These are phyloP conservation scores for Drosophila helvetica DNA, from an alignment of 2,888 invertebrate species.

Conservation along the genomic window DNA sequence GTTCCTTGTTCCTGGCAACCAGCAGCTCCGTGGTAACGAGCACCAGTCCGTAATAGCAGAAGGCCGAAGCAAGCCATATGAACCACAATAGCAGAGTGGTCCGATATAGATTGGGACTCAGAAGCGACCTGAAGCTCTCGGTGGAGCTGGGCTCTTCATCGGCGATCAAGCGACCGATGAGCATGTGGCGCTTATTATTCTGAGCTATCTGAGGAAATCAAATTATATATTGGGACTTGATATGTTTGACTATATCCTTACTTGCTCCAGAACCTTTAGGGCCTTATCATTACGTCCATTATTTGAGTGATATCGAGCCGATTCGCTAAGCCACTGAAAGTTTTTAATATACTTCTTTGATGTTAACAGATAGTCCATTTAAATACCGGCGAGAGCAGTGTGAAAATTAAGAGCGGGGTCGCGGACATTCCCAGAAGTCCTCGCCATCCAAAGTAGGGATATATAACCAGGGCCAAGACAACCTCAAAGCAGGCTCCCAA, in stretches of 20 bases:
- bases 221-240: too few relatives aligned
- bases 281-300: constrained; percentile 95
- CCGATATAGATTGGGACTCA: constrained; percentile 92
- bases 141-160: constrained; percentile 87
- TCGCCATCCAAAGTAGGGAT: constrained; percentile 95
- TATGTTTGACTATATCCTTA: too few relatives aligned
- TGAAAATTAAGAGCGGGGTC: constrained; percentile 43
- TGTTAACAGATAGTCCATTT: too few relatives aligned
- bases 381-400: constrained; percentile 40
- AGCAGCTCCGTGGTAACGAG: constrained; percentile 97
- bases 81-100: constrained; percentile 96
- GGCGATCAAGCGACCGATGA: constrained; percentile 93
- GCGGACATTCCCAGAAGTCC: constrained; percentile 94
- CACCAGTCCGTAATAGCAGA: constrained; percentile 97
- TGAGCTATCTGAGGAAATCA: constrained; percentile 62
- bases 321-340: constrained; percentile 94
- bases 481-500: constrained; percentile 97
- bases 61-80: constrained; percentile 97
- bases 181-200: constrained; percentile 95
- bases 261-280: constrained; percentile 91
- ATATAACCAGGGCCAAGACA: constrained; percentile 93
- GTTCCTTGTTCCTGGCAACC: constrained; percentile 81
- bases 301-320: constrained; percentile 94
- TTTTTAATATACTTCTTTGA: background rate
- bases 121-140: constrained; percentile 88